Evolutionary conservation across 2,888 invertebrate species (phyloP).

Genomic region (Hololepta plana): DNA sequence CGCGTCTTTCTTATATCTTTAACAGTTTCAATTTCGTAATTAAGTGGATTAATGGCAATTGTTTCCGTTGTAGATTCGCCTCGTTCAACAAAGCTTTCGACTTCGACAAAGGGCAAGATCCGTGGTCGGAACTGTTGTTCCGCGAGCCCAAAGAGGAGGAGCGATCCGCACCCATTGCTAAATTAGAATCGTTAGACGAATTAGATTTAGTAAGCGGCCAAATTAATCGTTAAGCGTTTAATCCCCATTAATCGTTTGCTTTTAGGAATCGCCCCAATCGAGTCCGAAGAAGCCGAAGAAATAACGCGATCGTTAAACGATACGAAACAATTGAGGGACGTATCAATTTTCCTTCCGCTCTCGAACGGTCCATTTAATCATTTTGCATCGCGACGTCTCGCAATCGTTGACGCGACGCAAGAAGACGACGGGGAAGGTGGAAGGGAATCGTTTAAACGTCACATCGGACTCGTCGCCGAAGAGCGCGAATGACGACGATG

Average conservation of each 20-base stretch:
- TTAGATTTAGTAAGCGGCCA: slow-evolving; percentile 31
- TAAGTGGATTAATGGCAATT: no score
- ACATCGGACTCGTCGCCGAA: no score
- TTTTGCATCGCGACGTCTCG: no score
- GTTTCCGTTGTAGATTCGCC: slow-evolving; percentile 21
- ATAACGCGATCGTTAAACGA: slow-evolving; percentile 10
- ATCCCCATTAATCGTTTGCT: slow-evolving; percentile 6
- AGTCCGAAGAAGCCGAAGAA: slow-evolving; percentile 16
- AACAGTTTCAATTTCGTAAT: no score
- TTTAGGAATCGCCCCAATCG: slow-evolving; percentile 15
- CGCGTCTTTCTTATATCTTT: no score
- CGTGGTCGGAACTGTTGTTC: slow-evolving; percentile 14
- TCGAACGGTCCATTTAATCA: no score
- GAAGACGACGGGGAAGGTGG: slow-evolving; percentile 1
- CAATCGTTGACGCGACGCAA: no score
- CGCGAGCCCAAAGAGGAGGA: slow-evolving; percentile 16
- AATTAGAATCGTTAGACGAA: slow-evolving; percentile 46
- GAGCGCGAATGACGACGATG: no score
- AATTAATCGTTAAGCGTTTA: no score
- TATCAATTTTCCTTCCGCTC: not conserved
- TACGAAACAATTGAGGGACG: slow-evolving; percentile 6
- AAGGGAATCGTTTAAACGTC: no score
- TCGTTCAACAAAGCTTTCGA: slow-evolving; percentile 27
- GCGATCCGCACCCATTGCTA: slow-evolving; percentile 39
- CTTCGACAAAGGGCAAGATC: slow-evolving; percentile 18